Base-by-base conservation (phyloP, 2,113 vertebrate species). In the Cavia aperea region DNA sequence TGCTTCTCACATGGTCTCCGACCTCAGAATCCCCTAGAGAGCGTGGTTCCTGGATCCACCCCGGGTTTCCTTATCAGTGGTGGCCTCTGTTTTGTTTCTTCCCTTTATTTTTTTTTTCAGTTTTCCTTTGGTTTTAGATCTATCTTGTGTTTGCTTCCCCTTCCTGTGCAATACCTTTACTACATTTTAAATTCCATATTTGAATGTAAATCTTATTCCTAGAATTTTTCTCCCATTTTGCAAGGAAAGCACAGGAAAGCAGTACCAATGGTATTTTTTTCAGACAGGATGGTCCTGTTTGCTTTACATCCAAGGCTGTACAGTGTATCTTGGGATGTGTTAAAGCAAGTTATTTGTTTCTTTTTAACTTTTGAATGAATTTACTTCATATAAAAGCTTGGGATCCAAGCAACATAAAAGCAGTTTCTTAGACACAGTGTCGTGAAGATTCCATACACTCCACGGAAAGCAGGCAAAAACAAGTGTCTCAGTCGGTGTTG, bases 121-220 rank as follows among this genome's bases (percentile, higher is more conserved):
- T 39, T 60, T 68, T 62, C 81, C 66, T 33, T 65, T 66, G 77
- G 43, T 31, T 81, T 89, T 77, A 63, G 46, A 31, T 10, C 33
- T 46, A 29, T 62, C 60, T 54, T 77, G 7, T n/a, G 7, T 84
- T 72, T 81, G 21, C 43, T 81, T 82, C 46, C 16, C 18, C 29
- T 70, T 92, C 18, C 19, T 87, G 18, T 31, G 4, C 10, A n/a
- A 43, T 81, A 8, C 14, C 16, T 90, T 83, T 5, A 31, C 1
- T 23, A 60, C 24, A 58, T 90, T 90, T 93, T 73, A 13, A 68
- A 78, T 49, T 19, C 26, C 43, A 46, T 83, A 9, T 14, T 87
- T 88, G 26, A 8, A 77, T 83, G 91, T 87, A 77, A 90, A 36
- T 36, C 26, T 58, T 77, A 77, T 78, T 96, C 83, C 73, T 91